A percentile compares a stretch with the other conserved stretches of the same genome.
These are phyloP conservation scores for Cydia strobilella DNA, from an alignment of 1,140 invertebrate species.

Conservation along the genomic window DNA sequence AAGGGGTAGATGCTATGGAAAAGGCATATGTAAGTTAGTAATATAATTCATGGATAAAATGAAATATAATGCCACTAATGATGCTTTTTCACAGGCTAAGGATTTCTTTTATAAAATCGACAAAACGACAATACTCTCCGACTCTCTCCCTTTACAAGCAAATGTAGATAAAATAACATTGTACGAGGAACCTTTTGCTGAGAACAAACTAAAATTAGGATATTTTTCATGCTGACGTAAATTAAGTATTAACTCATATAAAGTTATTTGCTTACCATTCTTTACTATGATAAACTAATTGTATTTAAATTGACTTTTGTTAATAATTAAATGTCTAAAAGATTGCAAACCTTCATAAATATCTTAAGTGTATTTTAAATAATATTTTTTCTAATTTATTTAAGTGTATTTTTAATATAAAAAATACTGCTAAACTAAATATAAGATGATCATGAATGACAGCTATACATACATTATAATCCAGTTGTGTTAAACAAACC, in stretches of 20 bases:
- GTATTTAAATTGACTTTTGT: too few relatives aligned
- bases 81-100: too few relatives aligned
- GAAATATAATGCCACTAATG: too few relatives aligned
- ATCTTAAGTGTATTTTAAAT: background rate
- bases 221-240: background rate
- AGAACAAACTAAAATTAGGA: background rate
- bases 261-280: background rate
- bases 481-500: background rate
- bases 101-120: too few relatives aligned
- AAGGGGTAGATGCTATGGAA: too few relatives aligned
- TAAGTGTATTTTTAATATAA: background rate
- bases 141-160: too few relatives aligned
- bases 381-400: background rate
- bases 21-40: too few relatives aligned
- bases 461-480: background rate
- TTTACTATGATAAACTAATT: background rate
- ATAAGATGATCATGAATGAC: constrained; percentile 42
- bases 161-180: too few relatives aligned
- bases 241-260: background rate
- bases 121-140: too few relatives aligned
- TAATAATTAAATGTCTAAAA: too few relatives aligned
- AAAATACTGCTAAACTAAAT: constrained; percentile 39
- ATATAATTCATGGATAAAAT: too few relatives aligned
- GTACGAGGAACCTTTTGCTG: background rate
- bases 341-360: too few relatives aligned